Conservation (phyloP, 2,797 vertebrate genomes). For the Micropoecilia bifurca region DNA sequence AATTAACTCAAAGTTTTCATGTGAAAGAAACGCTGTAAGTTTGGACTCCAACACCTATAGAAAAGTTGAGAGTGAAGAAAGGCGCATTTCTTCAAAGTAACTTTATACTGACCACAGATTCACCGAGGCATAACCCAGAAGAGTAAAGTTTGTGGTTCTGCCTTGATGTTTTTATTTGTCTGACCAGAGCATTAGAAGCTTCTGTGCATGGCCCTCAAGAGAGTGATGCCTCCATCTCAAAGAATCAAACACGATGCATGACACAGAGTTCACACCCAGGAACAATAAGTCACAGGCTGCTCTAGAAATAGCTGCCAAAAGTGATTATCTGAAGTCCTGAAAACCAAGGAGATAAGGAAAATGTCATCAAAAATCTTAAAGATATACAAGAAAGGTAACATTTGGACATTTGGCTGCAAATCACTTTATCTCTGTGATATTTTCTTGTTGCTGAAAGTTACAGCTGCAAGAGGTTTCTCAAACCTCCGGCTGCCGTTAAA, state of each 20-base stretch:
- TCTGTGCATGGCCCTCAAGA: neutral
- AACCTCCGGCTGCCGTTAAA: neutral
- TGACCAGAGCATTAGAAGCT: neutral
- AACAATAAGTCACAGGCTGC: neutral
- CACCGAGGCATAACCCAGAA: neutral
- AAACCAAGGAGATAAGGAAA: neutral
- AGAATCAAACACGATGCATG: neutral
- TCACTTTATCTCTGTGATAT: neutral
- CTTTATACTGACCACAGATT: neutral
- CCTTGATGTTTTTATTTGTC: neutral
- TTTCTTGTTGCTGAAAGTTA: neutral
- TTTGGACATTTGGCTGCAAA: neutral
- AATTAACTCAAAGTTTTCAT: neutral
- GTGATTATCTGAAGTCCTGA: neutral
- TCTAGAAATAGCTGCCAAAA: neutral
- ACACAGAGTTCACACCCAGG: neutral
- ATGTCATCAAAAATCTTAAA: neutral
- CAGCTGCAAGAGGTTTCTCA: too few species aligned
- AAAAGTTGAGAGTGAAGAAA: neutral
- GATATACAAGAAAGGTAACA: neutral
- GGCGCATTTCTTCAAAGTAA: neutral
- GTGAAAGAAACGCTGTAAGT: neutral
- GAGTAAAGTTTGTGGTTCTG: neutral
- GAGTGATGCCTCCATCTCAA: neutral
- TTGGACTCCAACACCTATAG: neutral